Evolutionary conservation across 2,113 vertebrate genomes (phyloP).

Genomic region (Perognathus longimembris): DNA sequence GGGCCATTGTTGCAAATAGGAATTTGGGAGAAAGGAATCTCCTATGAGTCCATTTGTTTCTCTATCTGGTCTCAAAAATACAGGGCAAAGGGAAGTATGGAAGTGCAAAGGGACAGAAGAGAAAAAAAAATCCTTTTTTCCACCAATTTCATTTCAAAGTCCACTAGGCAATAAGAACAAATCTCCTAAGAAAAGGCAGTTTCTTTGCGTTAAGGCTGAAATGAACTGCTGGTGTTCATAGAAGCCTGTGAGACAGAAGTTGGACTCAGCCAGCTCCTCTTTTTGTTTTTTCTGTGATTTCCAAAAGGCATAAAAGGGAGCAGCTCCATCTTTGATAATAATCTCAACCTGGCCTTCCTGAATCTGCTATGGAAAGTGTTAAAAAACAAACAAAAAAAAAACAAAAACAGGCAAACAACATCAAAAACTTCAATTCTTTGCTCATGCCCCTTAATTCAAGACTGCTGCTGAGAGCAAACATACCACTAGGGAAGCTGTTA

Average conservation of each 20-base stretch:
- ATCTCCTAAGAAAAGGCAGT: conserved; percentile 46
- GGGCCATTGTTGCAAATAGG: background rate
- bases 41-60: background rate
- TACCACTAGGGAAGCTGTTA: conserved; percentile 1
- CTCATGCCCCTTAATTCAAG: background rate
- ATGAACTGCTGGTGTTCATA: conserved; percentile 25
- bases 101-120: conserved; percentile 7
- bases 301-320: conserved; percentile 48
- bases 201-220: conserved; percentile 49
- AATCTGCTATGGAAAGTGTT: background rate
- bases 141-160: conserved; percentile 52
- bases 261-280: conserved; percentile 8
- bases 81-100: background rate
- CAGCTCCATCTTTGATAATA: conserved; percentile 1
- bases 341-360: background rate
- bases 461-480: background rate
- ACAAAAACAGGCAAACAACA: no score
- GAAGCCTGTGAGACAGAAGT: conserved; percentile 34
- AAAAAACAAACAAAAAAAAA: no score
- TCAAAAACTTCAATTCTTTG: background rate
- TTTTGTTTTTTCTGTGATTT: background rate
- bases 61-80: conserved; percentile 47
- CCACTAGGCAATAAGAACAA: conserved; percentile 23
- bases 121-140: conserved; percentile 47
- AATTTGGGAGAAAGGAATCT: conserved; percentile 11